Base-by-base conservation (phyloP, 2,113 vertebrate species). In the Muscicapa adusta region DNA sequence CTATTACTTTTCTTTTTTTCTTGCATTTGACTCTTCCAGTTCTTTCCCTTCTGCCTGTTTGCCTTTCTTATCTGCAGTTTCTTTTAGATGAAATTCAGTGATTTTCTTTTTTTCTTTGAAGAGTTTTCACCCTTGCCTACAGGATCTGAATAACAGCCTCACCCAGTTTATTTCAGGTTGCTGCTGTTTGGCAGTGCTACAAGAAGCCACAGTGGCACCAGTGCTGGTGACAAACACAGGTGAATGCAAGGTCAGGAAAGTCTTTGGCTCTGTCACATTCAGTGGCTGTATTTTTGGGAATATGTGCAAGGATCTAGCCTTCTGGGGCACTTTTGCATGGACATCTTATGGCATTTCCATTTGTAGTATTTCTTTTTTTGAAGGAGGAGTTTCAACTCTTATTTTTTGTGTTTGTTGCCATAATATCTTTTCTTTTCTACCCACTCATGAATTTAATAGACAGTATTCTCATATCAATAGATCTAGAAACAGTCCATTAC, bases 131-230 rank as follows among this genome's bases (percentile, higher is more conserved):
- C 16, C 42, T 58, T 81, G 54, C 45, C 62, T 72, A 24, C 4
- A 1, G 42, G 51, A 34, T 62, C 47, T 85, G 65, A 77, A 25
- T 74, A 87, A 36, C 43, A 57, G 57, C 45, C 92, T 60, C 88
- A 91, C 77, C 77, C 74, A 51, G 85, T 84, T 89, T 94, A 89
- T 94, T 96, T 86, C 76, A 94, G 91, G 91, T 89, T 93, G 53
- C 81, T 94, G 65, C 73, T 85, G 20, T 47, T 80, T 89, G 77
- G 77, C 66, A 57, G 77, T 18, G 61, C 58, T 78, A 60, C 3
- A 17, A 63, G 65, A 94, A 95, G 61, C 38, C 70, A 50, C 61
- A 48, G 40, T 71, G 81, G 85, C 89, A 94, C 81, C 81, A 68
- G 53, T 61, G 31, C 73, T 65, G 43, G 77, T 86, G 34, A 56